These are phyloP conservation scores for Sebastes ruberrimus DNA, from an alignment of 2,797 vertebrate genomes.

Conservation along the genomic window DNA sequence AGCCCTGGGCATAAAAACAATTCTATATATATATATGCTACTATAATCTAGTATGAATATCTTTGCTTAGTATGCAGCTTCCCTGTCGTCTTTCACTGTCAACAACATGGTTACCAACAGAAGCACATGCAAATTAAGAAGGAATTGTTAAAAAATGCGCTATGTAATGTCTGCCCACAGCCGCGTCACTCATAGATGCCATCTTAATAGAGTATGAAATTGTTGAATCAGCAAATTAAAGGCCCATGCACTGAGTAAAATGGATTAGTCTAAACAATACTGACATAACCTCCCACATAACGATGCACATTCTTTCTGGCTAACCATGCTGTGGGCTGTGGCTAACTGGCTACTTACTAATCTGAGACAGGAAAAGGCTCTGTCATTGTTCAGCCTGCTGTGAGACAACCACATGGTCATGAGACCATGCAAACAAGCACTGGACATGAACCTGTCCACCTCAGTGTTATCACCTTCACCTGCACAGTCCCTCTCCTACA, in stretches of 20 bases:
- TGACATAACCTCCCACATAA: constrained; percentile 31
- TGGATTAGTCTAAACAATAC: constrained; percentile 44
- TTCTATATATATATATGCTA: background rate
- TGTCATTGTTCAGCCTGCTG: constrained; percentile 37
- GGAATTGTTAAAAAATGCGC: background rate
- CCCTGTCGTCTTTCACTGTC: background rate
- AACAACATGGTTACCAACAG: background rate
- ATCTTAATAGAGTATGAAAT: background rate
- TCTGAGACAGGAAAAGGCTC: constrained; percentile 17
- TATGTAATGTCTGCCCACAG: background rate
- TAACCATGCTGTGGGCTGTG: constrained; percentile 29
- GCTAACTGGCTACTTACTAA: constrained; percentile 2
- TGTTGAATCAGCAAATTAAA: constrained; percentile 25
- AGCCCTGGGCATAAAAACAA: too few relatives aligned
- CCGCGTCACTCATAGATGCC: background rate
- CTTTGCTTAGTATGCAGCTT: background rate
- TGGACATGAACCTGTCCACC: constrained; percentile 12
- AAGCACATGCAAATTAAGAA: background rate
- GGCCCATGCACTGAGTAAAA: constrained; percentile 13
- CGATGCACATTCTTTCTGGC: constrained; percentile 35
- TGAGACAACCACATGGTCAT: constrained; percentile 27
- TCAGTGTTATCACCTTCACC: constrained; percentile 14
- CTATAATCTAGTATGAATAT: background rate
- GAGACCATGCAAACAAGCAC: constrained; percentile 15
- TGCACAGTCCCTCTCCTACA: background rate